Conservation (phyloP, 1,140 invertebrate species). For the Heterodera carotae region DNA sequence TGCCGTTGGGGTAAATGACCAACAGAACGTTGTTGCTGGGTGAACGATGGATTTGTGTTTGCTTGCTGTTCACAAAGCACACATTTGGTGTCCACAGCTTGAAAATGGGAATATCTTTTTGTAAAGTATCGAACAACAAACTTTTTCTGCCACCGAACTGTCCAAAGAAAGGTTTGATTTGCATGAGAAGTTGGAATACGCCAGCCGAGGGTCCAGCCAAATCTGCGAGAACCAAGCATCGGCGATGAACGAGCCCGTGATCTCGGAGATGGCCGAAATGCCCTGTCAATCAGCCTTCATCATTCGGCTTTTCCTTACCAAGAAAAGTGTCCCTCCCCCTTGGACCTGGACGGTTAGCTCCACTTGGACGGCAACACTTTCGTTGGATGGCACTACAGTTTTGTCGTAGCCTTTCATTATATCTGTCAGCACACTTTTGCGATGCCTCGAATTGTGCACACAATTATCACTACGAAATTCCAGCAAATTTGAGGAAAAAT, state of each 20-base stretch:
- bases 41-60: slow-evolving; percentile 58
- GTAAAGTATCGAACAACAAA: neutral
- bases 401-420: slow-evolving; percentile 60
- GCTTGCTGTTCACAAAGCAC: slow-evolving; percentile 58
- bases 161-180: slow-evolving; percentile 63
- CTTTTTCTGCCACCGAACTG: slow-evolving; percentile 56
- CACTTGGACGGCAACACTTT: slow-evolving; percentile 58
- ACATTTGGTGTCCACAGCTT: slow-evolving; percentile 64
- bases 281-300: slow-evolving; percentile 45
- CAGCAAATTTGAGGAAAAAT: neutral
- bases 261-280: slow-evolving; percentile 65
- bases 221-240: slow-evolving; percentile 65
- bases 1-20: slow-evolving; percentile 64
- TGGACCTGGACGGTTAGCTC: slow-evolving; percentile 59
- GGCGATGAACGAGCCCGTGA: slow-evolving; percentile 62
- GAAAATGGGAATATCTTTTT: neutral
- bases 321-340: neutral
- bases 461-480: neutral
- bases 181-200: slow-evolving; percentile 60
- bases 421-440: slow-evolving; percentile 61
- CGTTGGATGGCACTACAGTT: slow-evolving; percentile 63
- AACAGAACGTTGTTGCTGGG: slow-evolving; percentile 60
- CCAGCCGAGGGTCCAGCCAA: slow-evolving; percentile 60
- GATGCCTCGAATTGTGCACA: slow-evolving; percentile 51
- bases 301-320: neutral